Evolutionary conservation across 2,113 vertebrate species (phyloP).

Genomic region (Pseudorhombus dupliciocellatus): DNA sequence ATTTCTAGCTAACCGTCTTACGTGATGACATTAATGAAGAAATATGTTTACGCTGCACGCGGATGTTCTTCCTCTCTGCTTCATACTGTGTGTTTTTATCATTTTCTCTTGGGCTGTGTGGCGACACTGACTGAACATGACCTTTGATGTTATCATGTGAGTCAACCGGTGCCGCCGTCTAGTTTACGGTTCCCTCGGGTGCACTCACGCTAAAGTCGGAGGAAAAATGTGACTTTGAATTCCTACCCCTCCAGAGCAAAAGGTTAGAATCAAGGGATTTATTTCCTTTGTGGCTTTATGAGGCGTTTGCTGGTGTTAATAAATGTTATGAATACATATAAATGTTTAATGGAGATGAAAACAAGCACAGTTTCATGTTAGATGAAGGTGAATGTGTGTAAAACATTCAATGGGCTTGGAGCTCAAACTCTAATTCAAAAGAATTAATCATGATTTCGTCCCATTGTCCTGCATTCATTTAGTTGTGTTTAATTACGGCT

Average conservation of each 20-base stretch:
- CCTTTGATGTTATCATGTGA: slow-evolving; percentile 55
- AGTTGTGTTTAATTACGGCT: too few relatives aligned
- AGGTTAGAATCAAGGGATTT: background rate
- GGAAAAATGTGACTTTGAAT: slow-evolving; percentile 12
- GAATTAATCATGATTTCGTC: too few relatives aligned
- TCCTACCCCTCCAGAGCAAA: background rate
- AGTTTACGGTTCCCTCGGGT: slow-evolving; percentile 30
- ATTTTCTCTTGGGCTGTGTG: slow-evolving; percentile 1
- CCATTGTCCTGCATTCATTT: too few relatives aligned
- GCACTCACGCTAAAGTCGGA: background rate
- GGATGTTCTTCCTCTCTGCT: background rate
- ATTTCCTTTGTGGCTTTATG: background rate
- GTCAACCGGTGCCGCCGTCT: slow-evolving; percentile 36
- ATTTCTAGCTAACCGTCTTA: background rate
- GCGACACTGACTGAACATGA: slow-evolving; percentile 47
- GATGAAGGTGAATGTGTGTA: background rate
- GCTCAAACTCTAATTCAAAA: too few relatives aligned
- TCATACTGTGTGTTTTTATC: background rate
- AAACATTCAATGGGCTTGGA: too few relatives aligned
- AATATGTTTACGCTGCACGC: background rate
- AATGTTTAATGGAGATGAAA: background rate
- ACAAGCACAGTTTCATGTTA: background rate
- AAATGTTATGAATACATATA: too few relatives aligned
- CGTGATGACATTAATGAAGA: background rate
- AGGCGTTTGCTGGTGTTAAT: background rate